These are phyloP conservation scores for Dromococcyx pavoninus DNA, from an alignment of 2,797 vertebrate genomes.

Conservation along the genomic window DNA sequence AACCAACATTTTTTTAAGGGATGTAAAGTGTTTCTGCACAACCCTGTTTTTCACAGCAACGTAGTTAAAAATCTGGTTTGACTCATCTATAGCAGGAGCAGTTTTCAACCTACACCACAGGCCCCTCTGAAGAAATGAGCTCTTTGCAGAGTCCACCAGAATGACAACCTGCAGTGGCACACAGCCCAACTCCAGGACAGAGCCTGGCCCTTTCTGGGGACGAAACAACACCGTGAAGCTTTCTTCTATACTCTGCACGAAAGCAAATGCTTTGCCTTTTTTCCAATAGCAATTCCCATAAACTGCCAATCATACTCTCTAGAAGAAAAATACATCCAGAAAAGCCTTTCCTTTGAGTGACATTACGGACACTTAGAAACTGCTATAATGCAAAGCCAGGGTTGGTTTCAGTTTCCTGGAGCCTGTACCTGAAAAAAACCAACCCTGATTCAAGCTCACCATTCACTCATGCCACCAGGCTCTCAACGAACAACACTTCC, in stretches of 20 bases:
- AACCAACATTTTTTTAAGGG: not conserved
- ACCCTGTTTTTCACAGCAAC: not conserved
- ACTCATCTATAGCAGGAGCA: not conserved
- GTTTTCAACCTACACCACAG: not conserved
- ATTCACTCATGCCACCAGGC: not conserved
- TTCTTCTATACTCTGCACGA: not conserved
- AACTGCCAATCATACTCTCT: not conserved
- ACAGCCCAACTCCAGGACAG: not conserved
- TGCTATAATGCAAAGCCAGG: not conserved
- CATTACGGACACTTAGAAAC: not conserved
- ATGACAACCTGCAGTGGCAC: not conserved
- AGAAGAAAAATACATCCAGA: not conserved
- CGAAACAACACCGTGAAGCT: not conserved
- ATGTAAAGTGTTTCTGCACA: not conserved
- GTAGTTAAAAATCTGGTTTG: not conserved
- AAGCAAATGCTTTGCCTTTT: not conserved
- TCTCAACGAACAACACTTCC: not conserved
- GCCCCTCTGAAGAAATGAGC: not conserved
- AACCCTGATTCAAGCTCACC: accelerated
- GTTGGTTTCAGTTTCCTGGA: not conserved
- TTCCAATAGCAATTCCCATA: not conserved
- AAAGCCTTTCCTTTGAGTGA: not conserved
- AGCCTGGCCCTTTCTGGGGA: not conserved
- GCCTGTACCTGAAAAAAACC: not conserved
- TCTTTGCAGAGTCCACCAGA: not conserved